Evolutionary conservation across 2,888 invertebrate species (phyloP), one percentile per base, ranked within the genome.

Genomic region (Metacarcinus magister): DNA sequence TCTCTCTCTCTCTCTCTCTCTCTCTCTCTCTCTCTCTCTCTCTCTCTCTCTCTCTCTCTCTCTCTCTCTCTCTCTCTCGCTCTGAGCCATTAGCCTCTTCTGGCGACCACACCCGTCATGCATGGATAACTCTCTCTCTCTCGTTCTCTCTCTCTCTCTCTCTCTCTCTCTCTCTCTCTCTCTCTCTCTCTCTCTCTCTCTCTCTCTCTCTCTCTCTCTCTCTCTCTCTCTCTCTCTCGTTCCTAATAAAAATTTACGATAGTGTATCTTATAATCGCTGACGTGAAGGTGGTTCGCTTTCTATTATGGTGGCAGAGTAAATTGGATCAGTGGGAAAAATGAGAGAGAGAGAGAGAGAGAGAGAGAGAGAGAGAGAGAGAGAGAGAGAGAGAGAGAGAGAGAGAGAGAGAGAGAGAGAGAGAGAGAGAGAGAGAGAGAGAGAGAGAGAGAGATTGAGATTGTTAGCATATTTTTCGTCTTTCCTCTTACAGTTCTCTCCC

Each of bases 271-370:
- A 32, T 82, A 82, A 82, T 82, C 82, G 32, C 5, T 82, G 82
- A 32, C 82, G 82, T 82, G 13, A 32, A 82, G 82, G 28, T 13
- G 82, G 82, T 82, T 13, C 32, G 82, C 82, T 82, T 13, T 32
- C 32, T 82, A 32, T 32, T 82, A 82, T 28, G 82, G 32, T 82
- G 82, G 82, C 82, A 32, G 32, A 7, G 32, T 82, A 82, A 82
- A 32, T 82, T 82, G 32, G 32, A 32, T 13, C 82, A 32, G 82
- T 4, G 82, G 32, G 82, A 32, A 67, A 23, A 67, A n/a, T 23
- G 82, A 82, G 82, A 82, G 82, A 82, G 82, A 82, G 82, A 82
- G 82, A 82, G 82, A 82, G 82, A 82, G 82, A 82, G 82, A 82
- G 82, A 82, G 82, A 32, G 82, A 82, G 82, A 82, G 82, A 32